Evolutionary conservation across 1,140 invertebrate genomes (phyloP).

Genomic region (Formica selysi): DNA sequence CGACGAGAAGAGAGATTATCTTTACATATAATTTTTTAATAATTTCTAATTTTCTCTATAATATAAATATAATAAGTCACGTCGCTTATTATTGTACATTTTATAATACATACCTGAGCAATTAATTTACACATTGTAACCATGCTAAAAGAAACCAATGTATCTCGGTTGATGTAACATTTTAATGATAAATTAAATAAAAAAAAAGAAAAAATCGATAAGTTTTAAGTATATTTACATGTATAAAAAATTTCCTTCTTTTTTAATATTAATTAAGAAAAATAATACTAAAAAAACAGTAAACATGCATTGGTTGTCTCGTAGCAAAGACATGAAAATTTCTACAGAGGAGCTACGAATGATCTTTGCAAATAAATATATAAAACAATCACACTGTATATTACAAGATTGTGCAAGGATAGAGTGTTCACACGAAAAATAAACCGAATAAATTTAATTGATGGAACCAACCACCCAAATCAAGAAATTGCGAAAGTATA

Average conservation of each 20-base stretch:
- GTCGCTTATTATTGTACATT: slow-evolving; percentile 34
- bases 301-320: slow-evolving; percentile 52
- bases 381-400: slow-evolving; percentile 26
- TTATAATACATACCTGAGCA: slow-evolving; percentile 17
- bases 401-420: background rate
- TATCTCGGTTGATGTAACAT: slow-evolving; percentile 4
- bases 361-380: slow-evolving; percentile 28
- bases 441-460: slow-evolving; percentile 9
- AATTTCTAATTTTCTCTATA: background rate
- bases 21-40: too few relatives aligned
- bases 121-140: slow-evolving; percentile 21
- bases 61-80: background rate
- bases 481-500: background rate
- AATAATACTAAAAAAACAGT: slow-evolving; percentile 30
- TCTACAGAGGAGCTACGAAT: slow-evolving; percentile 17
- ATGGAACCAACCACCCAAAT: slow-evolving; percentile 37
- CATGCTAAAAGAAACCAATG: slow-evolving; percentile 51
- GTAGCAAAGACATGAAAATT: slow-evolving; percentile 35
- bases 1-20: background rate
- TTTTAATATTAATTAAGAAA: background rate
- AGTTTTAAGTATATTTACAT: slow-evolving; percentile 21
- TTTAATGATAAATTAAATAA: slow-evolving; percentile 20
- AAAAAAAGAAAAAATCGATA: background rate
- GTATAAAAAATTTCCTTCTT: background rate
- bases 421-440: slow-evolving; percentile 27